A percentile compares a stretch with the other conserved stretches of the same genome.
phyloP scores from a whole-genome alignment of 2,113 vertebrate species.

The Empidonax traillii region DNA sequence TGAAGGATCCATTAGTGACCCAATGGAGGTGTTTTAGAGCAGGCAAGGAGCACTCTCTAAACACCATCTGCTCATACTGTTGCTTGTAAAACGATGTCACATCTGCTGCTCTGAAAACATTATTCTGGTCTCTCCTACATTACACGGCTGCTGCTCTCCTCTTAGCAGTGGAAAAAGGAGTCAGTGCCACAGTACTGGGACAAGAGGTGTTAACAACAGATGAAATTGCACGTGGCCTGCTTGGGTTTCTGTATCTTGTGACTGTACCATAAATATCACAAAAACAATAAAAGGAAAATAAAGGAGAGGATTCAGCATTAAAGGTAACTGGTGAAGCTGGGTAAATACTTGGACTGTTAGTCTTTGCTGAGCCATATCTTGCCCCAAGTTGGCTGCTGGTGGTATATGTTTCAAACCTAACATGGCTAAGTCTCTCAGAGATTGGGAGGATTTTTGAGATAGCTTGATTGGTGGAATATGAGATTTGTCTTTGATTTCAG shows the following conservation, averaged over 20 bases:
- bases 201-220: neutral
- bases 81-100: slow-evolving; percentile 53
- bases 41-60: slow-evolving; percentile 56
- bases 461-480: neutral
- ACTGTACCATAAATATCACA: neutral
- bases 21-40: slow-evolving; percentile 51
- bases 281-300: neutral
- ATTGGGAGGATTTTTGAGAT: neutral
- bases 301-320: neutral
- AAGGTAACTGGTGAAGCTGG: neutral
- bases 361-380: neutral
- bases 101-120: slow-evolving; percentile 66
- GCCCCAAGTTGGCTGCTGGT: neutral
- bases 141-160: neutral
- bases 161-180: neutral
- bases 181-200: neutral
- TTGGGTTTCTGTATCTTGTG: neutral
- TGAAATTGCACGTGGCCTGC: neutral
- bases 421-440: neutral
- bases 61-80: slow-evolving; percentile 52
- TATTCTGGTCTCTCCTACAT: slow-evolving; percentile 26
- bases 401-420: neutral
- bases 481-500: neutral
- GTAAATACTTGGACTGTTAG: neutral
- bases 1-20: slow-evolving; percentile 45